Evolutionary conservation across 2,888 invertebrate species (phyloP).

Genomic region (Pyrrhosoma nymphula): DNA sequence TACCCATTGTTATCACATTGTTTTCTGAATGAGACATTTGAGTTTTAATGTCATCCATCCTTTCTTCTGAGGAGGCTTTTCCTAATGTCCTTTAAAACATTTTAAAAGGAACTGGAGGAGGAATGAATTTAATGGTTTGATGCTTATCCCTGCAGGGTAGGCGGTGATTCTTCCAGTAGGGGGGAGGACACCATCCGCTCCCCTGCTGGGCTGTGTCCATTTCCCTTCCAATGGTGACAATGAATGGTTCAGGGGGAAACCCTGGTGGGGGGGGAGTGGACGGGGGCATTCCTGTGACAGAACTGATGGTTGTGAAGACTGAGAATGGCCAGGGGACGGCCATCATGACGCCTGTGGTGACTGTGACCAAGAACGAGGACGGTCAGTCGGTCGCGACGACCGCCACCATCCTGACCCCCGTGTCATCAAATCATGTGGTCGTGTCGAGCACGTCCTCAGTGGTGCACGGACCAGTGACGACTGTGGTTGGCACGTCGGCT

Average conservation of each 20-base stretch:
- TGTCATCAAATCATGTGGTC: constrained; percentile 40
- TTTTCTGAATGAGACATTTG: no score
- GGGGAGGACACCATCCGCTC: constrained; percentile 10
- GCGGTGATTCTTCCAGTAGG: not conserved
- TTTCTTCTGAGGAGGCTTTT: no score
- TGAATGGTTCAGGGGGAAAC: constrained; percentile 72
- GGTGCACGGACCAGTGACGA: constrained; percentile 35
- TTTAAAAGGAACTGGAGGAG: no score
- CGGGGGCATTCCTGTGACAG: constrained; percentile 44
- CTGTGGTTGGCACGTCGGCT: constrained; percentile 37
- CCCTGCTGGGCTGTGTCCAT: constrained; percentile 35
- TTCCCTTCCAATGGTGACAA: constrained; percentile 72
- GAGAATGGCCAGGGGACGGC: constrained; percentile 37
- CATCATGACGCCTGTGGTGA: constrained; percentile 53
- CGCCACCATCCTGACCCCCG: constrained; percentile 36
- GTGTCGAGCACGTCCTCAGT: constrained; percentile 46
- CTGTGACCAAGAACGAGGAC: constrained; percentile 27
- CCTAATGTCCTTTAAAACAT: no score
- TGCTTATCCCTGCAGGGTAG: constrained; percentile 19
- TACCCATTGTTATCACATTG: no score
- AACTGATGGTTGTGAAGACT: constrained; percentile 50
- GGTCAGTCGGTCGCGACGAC: not conserved
- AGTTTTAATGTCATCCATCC: no score
- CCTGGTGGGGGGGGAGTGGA: constrained; percentile 44
- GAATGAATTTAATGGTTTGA: not conserved